Percentiles rank a stretch among this genome's conserved stretches.
Evolutionary conservation across 2,113 vertebrate species (phyloP).

Genomic region (Dinomys branickii): DNA sequence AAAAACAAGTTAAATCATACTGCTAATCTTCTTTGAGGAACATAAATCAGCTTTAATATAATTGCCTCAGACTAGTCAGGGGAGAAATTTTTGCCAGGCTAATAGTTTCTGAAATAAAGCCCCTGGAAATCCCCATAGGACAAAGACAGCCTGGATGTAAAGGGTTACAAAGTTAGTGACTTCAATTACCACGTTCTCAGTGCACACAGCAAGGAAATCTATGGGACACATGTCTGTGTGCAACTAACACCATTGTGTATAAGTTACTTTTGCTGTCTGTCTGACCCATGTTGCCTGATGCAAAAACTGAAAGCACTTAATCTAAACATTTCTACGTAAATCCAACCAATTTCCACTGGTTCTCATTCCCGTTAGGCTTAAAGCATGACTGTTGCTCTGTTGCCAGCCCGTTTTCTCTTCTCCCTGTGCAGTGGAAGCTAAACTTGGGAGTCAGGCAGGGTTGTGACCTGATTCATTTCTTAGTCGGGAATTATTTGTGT

Average conservation of each 20-base stretch:
- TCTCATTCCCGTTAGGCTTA: background rate
- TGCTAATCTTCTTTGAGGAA: background rate
- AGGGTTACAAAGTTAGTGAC: background rate
- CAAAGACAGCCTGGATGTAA: background rate
- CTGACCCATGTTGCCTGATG: background rate
- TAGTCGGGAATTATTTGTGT: background rate
- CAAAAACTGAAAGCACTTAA: background rate
- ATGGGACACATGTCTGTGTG: background rate
- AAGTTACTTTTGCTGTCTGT: background rate
- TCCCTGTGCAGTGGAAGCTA: background rate
- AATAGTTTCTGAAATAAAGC: background rate
- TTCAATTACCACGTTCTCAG: background rate
- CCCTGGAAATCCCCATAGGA: background rate
- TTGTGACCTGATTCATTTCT: background rate
- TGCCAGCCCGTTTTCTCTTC: background rate
- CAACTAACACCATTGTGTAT: background rate
- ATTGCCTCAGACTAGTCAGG: background rate
- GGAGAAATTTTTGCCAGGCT: background rate
- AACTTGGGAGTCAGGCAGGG: background rate
- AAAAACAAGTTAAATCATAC: background rate
- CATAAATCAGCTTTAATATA: background rate
- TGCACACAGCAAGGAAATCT: background rate
- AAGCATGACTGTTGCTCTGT: background rate
- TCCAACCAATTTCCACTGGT: background rate
- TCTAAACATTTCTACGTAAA: background rate